Evolutionary conservation across 2,113 vertebrate genomes (phyloP).

Genomic region (Vicugna pacos): DNA sequence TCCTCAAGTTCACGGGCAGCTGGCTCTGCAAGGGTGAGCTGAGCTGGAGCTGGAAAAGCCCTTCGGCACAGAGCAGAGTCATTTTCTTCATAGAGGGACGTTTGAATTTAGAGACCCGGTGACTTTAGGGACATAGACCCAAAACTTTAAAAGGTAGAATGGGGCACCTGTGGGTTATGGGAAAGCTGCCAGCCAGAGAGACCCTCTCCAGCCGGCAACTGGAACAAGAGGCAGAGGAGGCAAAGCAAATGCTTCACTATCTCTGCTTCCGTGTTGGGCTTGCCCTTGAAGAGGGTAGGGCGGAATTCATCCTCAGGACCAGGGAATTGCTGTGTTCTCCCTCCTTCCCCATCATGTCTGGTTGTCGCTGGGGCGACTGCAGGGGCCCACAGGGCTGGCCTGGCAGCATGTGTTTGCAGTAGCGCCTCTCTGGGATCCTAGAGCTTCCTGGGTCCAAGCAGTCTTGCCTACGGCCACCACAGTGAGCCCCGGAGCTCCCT

Average conservation of each 20-base stretch:
- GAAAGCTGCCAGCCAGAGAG: conserved; percentile 70
- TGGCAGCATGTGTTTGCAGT: not conserved
- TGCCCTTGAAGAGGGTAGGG: conserved; percentile 67
- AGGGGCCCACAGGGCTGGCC: not conserved
- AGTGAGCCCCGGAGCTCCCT: not conserved
- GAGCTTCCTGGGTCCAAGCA: not conserved
- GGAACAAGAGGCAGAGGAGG: conserved; percentile 57
- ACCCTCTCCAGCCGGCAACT: conserved; percentile 70
- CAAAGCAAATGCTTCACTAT: conserved; percentile 72
- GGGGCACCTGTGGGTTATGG: conserved; percentile 71
- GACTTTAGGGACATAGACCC: not conserved
- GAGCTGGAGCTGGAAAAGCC: not conserved
- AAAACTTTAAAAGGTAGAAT: not conserved
- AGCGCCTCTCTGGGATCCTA: not conserved
- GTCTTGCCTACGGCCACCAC: not conserved
- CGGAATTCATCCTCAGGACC: conserved; percentile 66
- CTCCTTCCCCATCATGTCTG: not conserved
- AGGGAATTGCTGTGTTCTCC: conserved; percentile 13
- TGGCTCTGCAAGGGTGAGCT: not conserved
- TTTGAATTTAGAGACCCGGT: not conserved
- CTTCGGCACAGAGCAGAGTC: too few relatives aligned
- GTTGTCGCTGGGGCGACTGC: conserved; percentile 52
- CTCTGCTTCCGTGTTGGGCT: conserved; percentile 69
- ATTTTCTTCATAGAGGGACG: not conserved
- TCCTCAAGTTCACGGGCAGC: accelerated